Percentiles rank a stretch among this genome's conserved stretches.
phyloP scores from a whole-genome alignment of 2,888 invertebrate species.

The Zootermopsis nevadensis region DNA sequence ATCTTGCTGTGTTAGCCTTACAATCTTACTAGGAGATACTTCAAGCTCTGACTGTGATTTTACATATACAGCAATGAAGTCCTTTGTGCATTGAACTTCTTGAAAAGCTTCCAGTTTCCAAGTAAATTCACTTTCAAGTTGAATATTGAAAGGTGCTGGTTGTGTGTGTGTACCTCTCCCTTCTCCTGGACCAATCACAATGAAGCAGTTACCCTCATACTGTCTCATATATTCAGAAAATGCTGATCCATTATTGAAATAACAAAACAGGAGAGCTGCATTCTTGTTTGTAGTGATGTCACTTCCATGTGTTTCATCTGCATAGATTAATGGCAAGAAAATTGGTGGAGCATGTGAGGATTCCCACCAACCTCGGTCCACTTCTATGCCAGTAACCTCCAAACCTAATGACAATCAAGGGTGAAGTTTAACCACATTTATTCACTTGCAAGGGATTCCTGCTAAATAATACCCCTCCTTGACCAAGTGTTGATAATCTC shows the following conservation, averaged over 20 bases:
- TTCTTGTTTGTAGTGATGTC: conserved; percentile 1
- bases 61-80: conserved; percentile 74
- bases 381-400: conserved; percentile 77
- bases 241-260: conserved; percentile 79
- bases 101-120: conserved; percentile 71
- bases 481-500: too few species aligned
- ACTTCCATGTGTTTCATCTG: conserved; percentile 59
- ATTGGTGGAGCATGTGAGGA: conserved; percentile 74
- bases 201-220: conserved; percentile 73
- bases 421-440: too few species aligned
- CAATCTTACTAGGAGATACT: too few species aligned
- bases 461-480: too few species aligned
- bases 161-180: conserved; percentile 75
- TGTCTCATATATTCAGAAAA: conserved; percentile 75
- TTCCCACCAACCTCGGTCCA: conserved; percentile 84
- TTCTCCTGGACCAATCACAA: conserved; percentile 79
- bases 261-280: conserved; percentile 78
- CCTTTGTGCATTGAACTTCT: conserved; percentile 72
- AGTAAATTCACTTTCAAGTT: conserved; percentile 61
- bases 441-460: too few species aligned
- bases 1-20: too few species aligned
- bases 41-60: not conserved
- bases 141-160: conserved; percentile 74
- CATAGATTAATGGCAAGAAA: conserved; percentile 75
- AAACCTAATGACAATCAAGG: conserved; percentile 63